These are phyloP conservation scores for Perodicticus potto DNA, from an alignment of 2,797 vertebrate genomes.

Conservation along the genomic window DNA sequence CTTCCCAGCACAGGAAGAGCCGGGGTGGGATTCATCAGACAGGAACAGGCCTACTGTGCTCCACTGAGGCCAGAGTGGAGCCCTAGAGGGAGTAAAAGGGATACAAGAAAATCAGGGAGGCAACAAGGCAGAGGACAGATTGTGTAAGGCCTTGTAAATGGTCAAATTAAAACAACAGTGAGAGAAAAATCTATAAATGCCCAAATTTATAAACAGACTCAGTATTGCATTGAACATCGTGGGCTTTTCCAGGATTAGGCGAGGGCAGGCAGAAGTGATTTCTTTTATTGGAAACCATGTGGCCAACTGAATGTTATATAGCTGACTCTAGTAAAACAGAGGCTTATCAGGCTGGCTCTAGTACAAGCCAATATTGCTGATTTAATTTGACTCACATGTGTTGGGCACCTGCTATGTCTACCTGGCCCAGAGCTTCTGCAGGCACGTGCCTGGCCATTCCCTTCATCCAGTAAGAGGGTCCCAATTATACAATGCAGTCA, in stretches of 20 bases:
- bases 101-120: not conserved
- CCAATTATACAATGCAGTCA: constrained; percentile 29
- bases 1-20: not conserved
- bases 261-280: constrained; percentile 71
- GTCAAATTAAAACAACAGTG: constrained; percentile 62
- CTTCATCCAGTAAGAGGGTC: constrained; percentile 23
- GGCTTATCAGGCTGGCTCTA: constrained; percentile 75
- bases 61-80: not conserved
- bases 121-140: constrained; percentile 37
- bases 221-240: constrained; percentile 58
- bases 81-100: not conserved
- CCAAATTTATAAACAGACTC: constrained; percentile 61
- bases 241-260: constrained; percentile 62
- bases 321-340: constrained; percentile 64
- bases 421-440: constrained; percentile 59
- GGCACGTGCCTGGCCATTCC: constrained; percentile 46
- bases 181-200: constrained; percentile 73
- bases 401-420: constrained; percentile 72
- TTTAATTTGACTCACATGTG: constrained; percentile 71
- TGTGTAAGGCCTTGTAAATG: constrained; percentile 70
- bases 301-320: constrained; percentile 59
- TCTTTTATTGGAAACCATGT: constrained; percentile 76
- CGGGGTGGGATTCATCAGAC: not conserved
- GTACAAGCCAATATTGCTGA: constrained; percentile 69
- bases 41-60: not conserved